These are phyloP conservation scores for Nylanderia fulva DNA, from an alignment of 1,140 invertebrate genomes.

Conservation along the genomic window DNA sequence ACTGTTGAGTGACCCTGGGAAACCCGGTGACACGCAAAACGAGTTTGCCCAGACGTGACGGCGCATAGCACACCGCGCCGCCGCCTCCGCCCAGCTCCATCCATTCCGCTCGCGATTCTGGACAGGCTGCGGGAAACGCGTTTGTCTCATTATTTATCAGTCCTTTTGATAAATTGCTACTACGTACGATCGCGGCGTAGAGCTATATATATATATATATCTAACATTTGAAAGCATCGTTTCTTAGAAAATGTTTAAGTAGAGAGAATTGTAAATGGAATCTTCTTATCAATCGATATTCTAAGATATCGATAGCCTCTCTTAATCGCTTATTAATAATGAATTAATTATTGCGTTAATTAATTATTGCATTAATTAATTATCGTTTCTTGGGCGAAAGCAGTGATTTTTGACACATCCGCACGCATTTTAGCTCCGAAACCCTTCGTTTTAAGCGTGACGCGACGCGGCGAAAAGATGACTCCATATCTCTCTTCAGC, in stretches of 20 bases:
- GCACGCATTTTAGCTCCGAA: too few relatives aligned
- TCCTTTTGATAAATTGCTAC: constrained; percentile 25
- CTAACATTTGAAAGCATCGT: background rate
- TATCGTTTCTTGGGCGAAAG: too few relatives aligned
- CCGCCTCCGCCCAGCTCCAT: constrained; percentile 82
- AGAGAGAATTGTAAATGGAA: background rate
- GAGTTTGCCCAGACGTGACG: constrained; percentile 84
- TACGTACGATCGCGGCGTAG: background rate
- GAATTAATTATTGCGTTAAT: too few relatives aligned
- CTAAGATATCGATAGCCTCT: too few relatives aligned
- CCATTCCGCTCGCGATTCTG: constrained; percentile 83
- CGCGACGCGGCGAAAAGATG: too few relatives aligned
- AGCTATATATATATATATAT: background rate
- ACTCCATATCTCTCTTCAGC: too few relatives aligned
- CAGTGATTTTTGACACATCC: too few relatives aligned
- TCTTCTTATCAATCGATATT: too few relatives aligned
- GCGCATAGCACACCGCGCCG: constrained; percentile 82
- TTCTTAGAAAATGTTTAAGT: too few relatives aligned
- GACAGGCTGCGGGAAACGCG: constrained; percentile 75
- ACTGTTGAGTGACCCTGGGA: constrained; percentile 80
- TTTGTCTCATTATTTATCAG: constrained; percentile 58
- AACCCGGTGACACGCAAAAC: constrained; percentile 84
- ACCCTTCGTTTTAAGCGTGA: too few relatives aligned
- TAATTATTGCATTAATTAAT: too few relatives aligned
- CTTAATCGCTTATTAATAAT: too few relatives aligned